These are phyloP conservation scores for Pluvialis apricaria DNA, from an alignment of 2,113 vertebrate genomes.

Conservation along the genomic window DNA sequence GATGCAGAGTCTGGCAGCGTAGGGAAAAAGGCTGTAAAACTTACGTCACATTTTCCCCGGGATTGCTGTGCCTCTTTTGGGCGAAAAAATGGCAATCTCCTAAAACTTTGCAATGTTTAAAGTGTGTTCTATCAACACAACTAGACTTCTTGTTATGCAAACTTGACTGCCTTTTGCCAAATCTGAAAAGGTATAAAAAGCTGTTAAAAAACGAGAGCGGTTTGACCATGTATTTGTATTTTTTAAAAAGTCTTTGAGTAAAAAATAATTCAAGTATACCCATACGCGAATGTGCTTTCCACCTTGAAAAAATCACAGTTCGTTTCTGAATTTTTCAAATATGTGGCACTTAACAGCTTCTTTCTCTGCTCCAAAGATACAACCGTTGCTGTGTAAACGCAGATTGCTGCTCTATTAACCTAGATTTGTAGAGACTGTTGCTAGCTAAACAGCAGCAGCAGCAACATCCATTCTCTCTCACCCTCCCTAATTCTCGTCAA, in stretches of 20 bases:
- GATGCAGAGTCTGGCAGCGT: background rate
- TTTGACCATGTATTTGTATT: background rate
- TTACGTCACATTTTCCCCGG: background rate
- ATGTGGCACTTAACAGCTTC: background rate
- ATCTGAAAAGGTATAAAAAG: background rate
- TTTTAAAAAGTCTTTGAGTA: background rate
- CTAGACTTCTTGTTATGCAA: background rate
- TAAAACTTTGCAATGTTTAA: background rate
- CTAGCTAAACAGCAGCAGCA: background rate
- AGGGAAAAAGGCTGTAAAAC: background rate
- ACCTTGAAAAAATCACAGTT: background rate
- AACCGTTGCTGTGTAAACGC: background rate
- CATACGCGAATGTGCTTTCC: background rate
- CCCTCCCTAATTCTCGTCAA: background rate
- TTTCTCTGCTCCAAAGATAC: background rate
- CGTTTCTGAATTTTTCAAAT: background rate
- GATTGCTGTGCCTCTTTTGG: background rate
- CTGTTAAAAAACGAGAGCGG: background rate
- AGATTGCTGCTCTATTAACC: constrained; percentile 48
- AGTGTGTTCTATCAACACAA: background rate
- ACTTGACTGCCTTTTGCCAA: background rate
- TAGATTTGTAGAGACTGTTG: constrained; percentile 11
- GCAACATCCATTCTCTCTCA: background rate
- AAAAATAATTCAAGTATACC: background rate
- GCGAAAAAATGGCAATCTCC: background rate